These are phyloP conservation scores for Mormyrops attenuatus DNA, from an alignment of 2,797 vertebrate genomes.

Conservation along the genomic window DNA sequence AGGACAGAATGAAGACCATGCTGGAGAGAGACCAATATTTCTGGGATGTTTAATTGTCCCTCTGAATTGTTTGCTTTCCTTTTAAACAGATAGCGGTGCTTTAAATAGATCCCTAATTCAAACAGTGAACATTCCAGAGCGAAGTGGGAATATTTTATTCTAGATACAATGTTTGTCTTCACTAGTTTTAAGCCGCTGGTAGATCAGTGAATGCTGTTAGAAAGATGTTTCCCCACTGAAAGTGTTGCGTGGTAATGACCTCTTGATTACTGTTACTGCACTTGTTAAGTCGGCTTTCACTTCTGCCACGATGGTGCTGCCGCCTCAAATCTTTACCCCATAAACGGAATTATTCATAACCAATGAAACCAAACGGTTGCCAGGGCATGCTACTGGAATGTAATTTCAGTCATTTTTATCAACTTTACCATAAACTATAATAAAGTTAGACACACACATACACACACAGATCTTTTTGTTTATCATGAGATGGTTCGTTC, in stretches of 20 bases:
- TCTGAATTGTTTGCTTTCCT: conserved; percentile 12
- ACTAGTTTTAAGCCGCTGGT: neutral
- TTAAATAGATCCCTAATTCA: conserved; percentile 21
- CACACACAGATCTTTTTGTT: neutral
- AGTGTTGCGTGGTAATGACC: neutral
- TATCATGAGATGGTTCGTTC: neutral
- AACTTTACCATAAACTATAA: neutral
- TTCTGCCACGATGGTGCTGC: neutral
- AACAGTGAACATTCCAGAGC: conserved; percentile 16
- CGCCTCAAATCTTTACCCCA: neutral
- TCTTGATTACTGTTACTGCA: neutral
- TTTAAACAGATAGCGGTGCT: conserved; percentile 15
- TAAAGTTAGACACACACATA: neutral
- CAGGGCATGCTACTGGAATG: neutral
- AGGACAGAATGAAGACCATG: neutral
- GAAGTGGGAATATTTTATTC: conserved; percentile 13
- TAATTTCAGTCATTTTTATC: neutral
- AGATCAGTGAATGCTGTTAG: neutral
- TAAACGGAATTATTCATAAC: conserved; percentile 4
- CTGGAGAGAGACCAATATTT: conserved; percentile 18
- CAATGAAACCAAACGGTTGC: neutral
- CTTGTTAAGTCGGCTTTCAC: neutral
- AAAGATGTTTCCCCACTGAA: conserved; percentile 9
- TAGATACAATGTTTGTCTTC: neutral
- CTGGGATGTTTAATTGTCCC: conserved; percentile 17